Base-by-base conservation (phyloP, 2,797 vertebrate genomes). In the Lepus oiostolus region DNA sequence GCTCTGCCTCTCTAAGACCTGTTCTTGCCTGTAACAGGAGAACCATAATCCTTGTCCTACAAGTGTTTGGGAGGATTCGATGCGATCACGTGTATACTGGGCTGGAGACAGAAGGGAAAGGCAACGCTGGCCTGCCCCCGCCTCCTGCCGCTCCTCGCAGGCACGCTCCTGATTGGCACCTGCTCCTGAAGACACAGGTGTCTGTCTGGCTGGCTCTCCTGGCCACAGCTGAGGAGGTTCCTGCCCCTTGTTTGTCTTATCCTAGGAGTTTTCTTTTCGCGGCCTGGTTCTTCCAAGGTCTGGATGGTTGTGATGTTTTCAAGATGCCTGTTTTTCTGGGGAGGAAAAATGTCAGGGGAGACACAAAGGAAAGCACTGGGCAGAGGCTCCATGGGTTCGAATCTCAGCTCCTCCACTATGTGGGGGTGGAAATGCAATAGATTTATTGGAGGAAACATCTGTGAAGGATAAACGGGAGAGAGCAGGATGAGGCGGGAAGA, bases 101-200 rank as follows among this genome's bases (percentile, higher is more conserved):
- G 54, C 71, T 14, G 30, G 28, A 52, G 75, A 2, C 42, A 87
- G 67, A 89, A 50, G 68, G 16, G 16, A 42, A 60, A 50, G 54
- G 4, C 54, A 58, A 42, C 0, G 13, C 76, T 26, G 5, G 14
- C 0, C 2, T 22, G 28, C 50, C 2, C 54, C n/a, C 1, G 4
- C 21, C 4, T 1, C 7, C 32, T 11, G 26, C 30, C 4, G 0
- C 7, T 28, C 67, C 76, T 63, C 35, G 28, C 28, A 11, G 3
- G 6, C 0, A 21, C 16, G 52, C 81, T 74, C 52, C 82, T 7
- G 42, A 30, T 12, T 26, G 1, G 0, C 0, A 1, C 54, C 42
- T 14, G 47, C 21, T 76, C 72, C 67, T 17, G 16, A 63, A 60
- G 62, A 28, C 42, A 58, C 60, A 9, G n/a, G 32, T 52, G 19